Evolutionary conservation across 2,797 vertebrate genomes (phyloP).

Genomic region (Triplophysa yarkandensis): DNA sequence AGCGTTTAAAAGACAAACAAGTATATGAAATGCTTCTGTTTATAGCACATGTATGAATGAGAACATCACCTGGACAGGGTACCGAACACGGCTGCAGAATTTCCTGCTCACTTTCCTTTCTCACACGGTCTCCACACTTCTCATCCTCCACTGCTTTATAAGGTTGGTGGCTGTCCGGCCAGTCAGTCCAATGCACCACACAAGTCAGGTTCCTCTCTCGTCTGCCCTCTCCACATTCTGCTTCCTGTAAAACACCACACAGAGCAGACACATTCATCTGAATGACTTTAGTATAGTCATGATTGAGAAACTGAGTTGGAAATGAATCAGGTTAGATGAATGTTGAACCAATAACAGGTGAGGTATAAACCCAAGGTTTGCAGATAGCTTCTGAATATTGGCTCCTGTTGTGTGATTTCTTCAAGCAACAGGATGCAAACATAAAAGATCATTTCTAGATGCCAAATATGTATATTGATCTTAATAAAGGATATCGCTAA

Average conservation of each 20-base stretch:
- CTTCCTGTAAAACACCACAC: conserved; percentile 73
- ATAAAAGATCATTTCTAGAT: too few relatives aligned
- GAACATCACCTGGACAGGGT: conserved; percentile 70
- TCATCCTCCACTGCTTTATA: conserved; percentile 68
- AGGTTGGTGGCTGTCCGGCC: conserved; percentile 54
- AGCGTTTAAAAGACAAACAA: too few relatives aligned
- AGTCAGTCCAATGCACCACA: conserved; percentile 78
- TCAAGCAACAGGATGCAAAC: too few relatives aligned
- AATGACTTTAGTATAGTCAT: conserved; percentile 7
- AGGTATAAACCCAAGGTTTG: neutral
- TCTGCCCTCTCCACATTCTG: conserved; percentile 91
- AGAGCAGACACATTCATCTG: conserved; percentile 5
- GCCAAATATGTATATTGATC: too few relatives aligned
- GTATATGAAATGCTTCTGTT: neutral
- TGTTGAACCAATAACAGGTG: neutral
- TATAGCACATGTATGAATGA: neutral
- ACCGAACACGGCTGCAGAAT: conserved; percentile 85
- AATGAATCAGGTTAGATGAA: conserved; percentile 11
- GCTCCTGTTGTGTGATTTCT: neutral
- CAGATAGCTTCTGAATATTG: neutral
- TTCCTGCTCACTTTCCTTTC: conserved; percentile 69
- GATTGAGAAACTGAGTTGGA: neutral
- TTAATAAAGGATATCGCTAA: neutral
- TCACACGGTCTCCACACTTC: conserved; percentile 79
- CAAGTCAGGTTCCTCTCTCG: conserved; percentile 84